Evolutionary conservation across 2,113 vertebrate genomes (phyloP), one percentile per base, ranked within the genome.

Genomic region (Chaetura pelagica): DNA sequence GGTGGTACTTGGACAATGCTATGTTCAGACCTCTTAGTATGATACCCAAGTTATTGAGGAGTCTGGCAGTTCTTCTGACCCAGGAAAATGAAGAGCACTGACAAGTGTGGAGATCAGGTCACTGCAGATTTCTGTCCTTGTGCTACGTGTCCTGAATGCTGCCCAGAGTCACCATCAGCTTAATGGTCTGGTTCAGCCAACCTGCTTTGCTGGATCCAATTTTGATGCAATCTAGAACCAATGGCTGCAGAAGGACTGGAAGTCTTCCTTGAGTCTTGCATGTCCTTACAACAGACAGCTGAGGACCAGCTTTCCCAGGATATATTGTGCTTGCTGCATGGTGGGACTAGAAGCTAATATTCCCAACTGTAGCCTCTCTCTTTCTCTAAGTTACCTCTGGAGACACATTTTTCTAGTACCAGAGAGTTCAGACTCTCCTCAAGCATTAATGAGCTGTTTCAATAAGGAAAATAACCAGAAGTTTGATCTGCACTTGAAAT

Each of bases 391-490:
- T 30, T 23, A n/a, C 44, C 88, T 75, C 38, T 57, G 58, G 49
- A 66, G 83, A 72, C 1, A 0, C 46, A 76, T 86, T 95, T 86
- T 81, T 76, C 68, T 44, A 55, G 52, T 29, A 63, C 16, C 63
- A 91, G 75, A n/a, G 72, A 63, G 32, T 42, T 90, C 44, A 87
- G 77, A 52, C 46, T 93, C 57, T 21, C 35, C 51, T 89, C 77
- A 93, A 88, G 86, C 40, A 58, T 62, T 95, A 83, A 88, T 88
- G 64, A 84, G 81, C 21, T 89, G 87, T 93, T 94, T 90, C 72
- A 87, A 18, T 64, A 69, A 27, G 42, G 58, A 89, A 81, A 94
- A 72, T 68, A 79, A 81, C 40, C 59, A 84, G 80, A 81, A 62
- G 77, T 40, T 90, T 84, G 49, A n/a, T 75, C 29, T 58, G 80